phyloP scores from a whole-genome alignment of 2,888 invertebrate genomes.

The Lasioglossum morio region DNA sequence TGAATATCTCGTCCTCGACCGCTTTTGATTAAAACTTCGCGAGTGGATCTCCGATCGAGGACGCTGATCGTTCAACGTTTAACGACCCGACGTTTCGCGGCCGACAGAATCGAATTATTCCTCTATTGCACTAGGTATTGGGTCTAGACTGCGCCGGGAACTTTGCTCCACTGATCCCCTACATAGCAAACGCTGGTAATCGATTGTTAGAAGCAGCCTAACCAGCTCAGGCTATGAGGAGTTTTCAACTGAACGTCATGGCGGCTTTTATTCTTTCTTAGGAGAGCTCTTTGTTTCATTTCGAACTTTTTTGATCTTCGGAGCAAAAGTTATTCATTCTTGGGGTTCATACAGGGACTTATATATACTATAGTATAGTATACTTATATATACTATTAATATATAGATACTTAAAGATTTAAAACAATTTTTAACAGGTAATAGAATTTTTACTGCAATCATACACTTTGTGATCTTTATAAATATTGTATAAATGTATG shows the following conservation, averaged over 20 bases:
- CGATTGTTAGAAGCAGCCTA: neutral
- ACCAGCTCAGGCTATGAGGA: neutral
- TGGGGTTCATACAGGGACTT: no score
- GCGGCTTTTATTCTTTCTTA: neutral
- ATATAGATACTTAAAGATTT: no score
- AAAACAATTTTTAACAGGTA: no score
- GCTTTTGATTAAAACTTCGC: slow-evolving; percentile 42
- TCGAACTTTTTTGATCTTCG: neutral
- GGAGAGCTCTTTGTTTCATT: neutral
- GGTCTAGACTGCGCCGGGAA: neutral
- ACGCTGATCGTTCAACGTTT: slow-evolving; percentile 24
- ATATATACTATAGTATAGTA: no score
- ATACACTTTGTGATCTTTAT: no score
- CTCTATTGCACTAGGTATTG: neutral
- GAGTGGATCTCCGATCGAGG: neutral
- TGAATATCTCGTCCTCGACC: slow-evolving; percentile 40
- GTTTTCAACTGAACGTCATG: neutral
- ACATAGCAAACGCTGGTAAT: neutral
- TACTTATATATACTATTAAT: no score
- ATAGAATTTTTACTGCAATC: no score
- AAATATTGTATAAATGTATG: no score
- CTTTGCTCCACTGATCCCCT: neutral
- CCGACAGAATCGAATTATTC: slow-evolving; percentile 22
- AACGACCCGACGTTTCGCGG: neutral
- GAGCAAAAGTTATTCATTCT: neutral